Evolutionary conservation across 2,888 invertebrate species (phyloP).

Genomic region (Agrotis ipsilon): DNA sequence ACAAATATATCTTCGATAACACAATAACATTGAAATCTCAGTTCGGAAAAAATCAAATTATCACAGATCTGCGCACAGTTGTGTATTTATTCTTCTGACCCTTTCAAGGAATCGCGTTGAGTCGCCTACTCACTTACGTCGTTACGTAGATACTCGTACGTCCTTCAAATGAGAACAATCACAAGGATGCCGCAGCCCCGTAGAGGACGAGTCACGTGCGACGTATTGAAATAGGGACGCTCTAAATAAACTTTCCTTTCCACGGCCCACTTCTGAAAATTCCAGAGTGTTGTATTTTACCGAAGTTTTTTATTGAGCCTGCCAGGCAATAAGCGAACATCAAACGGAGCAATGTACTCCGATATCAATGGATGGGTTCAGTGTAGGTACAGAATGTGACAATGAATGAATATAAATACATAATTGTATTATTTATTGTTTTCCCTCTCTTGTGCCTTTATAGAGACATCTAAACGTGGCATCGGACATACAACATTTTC

Average conservation of each 20-base stretch:
- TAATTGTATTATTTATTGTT: conserved; percentile 28
- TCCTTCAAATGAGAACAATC: conserved; percentile 59
- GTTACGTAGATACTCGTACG: conserved; percentile 25
- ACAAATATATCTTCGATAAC: conserved; percentile 37
- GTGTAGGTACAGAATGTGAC: conserved; percentile 28
- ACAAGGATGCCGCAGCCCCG: conserved; percentile 32
- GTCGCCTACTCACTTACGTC: conserved; percentile 35
- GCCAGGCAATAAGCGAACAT: conserved; percentile 55
- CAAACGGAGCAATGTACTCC: conserved; percentile 47
- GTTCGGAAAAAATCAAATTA: conserved; percentile 33
- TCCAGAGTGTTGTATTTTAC: conserved; percentile 43
- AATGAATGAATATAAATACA: conserved; percentile 43
- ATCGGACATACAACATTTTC: neutral
- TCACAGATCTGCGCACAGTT: conserved; percentile 15
- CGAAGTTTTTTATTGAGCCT: conserved; percentile 50
- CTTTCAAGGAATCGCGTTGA: conserved; percentile 39
- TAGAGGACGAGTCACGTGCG: conserved; percentile 53
- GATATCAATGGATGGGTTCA: conserved; percentile 45
- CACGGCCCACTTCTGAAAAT: conserved; percentile 32
- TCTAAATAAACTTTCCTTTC: conserved; percentile 58
- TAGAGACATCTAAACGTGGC: neutral
- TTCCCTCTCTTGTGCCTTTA: conserved; percentile 13
- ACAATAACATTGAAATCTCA: conserved; percentile 31
- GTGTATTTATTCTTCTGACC: conserved; percentile 42
- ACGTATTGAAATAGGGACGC: conserved; percentile 51